Base-by-base conservation (phyloP, 2,797 vertebrate species). In the Pantherophis alleghaniensis region DNA sequence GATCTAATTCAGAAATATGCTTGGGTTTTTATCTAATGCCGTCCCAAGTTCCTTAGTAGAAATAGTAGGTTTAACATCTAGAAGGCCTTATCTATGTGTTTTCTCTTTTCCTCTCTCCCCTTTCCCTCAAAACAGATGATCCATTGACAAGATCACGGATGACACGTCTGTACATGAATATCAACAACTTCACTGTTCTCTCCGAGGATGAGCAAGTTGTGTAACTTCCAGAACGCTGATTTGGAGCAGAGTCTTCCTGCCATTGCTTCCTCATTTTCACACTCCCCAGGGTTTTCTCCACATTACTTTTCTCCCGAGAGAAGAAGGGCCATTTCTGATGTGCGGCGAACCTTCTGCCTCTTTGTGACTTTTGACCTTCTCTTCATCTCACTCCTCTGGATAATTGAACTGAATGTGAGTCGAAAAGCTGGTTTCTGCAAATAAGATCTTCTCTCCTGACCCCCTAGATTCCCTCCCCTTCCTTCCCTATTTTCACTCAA, bases 291-390 rank as follows among this genome's bases (percentile, higher is more conserved):
- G 92, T 95, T 99, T 90, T 98, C 98, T 0, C 98, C 98, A 0
- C 97, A 97, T 0, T 95, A 95, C 95, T 88, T 93, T 92, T 59
- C 96, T 63, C 61, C 60, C 0, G 97, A 97, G 96, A 98, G 97
- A 92, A 98, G 98, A 69, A 98, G 94, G 91, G 96, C 96, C 97
- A 98, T 99, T 97, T 99, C 99, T 0, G 99, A 99, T 0, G 99
- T 99, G 22, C 99, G 99, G 2, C 98, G 99, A 20, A 99, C 99
- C 86, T 99, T 99, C 98, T 99, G 99, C 94, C 99, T 99, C 93
- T 99, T 99, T 0, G 99, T 99, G 96, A 99, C 99, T 12, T 99
- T 99, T 7, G 99, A 99, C 95, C 98, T 99, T 94, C 99, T 99
- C 95, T 99, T 99, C 97, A 98, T 99, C 95, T 98, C 98, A 0